Conservation (phyloP, 2,797 vertebrate genomes). For the Artibeus lituratus region DNA sequence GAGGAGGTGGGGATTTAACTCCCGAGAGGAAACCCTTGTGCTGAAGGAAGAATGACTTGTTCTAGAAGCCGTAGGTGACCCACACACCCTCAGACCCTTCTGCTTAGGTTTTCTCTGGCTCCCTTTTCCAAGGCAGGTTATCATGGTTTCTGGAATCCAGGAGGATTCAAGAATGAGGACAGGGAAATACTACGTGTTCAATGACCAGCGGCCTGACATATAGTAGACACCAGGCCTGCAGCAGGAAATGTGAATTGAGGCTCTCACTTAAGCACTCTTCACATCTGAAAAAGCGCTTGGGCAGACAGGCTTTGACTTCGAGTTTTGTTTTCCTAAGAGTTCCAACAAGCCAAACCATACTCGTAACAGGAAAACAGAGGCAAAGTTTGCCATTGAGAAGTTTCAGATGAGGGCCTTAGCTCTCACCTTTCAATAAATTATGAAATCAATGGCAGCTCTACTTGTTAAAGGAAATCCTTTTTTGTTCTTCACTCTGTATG, state of each 20-base stretch:
- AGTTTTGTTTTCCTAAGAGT: neutral
- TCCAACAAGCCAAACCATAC: slow-evolving; percentile 15
- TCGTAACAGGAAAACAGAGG: slow-evolving; percentile 26
- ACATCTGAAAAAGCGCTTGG: neutral
- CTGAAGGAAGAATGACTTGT: neutral
- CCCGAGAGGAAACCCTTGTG: neutral
- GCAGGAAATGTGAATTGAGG: neutral
- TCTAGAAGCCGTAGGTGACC: neutral
- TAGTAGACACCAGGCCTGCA: neutral
- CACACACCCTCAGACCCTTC: neutral
- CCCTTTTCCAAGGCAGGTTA: slow-evolving; percentile 39
- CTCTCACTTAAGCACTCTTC: neutral
- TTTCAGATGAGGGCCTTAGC: neutral
- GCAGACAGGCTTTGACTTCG: slow-evolving; percentile 39
- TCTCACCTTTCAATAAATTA: slow-evolving; percentile 38
- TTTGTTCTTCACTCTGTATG: neutral
- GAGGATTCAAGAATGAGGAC: slow-evolving; percentile 37
- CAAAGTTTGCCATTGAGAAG: neutral
- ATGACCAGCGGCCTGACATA: neutral
- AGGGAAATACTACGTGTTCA: neutral
- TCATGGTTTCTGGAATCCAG: slow-evolving; percentile 45
- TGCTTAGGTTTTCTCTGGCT: neutral
- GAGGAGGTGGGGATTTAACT: neutral
- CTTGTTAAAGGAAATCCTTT: neutral
- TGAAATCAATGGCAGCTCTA: neutral